Conservation (phyloP, 2,888 invertebrate genomes). For the Argyresthia albistria region DNA sequence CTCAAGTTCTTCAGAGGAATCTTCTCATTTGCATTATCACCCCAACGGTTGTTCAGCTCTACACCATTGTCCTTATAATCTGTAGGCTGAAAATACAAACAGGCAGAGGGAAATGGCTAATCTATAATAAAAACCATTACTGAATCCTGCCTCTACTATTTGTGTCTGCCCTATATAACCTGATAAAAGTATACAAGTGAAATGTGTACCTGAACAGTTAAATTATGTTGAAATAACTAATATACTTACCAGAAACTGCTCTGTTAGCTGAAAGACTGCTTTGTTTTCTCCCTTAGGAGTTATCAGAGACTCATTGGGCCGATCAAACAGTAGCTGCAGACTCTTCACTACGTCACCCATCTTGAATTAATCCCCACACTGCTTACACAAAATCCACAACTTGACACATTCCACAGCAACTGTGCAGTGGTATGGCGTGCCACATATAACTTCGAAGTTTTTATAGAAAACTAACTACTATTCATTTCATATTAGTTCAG, state of each 20-base stretch:
- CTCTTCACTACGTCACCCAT: slow-evolving; percentile 32
- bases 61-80: slow-evolving; percentile 70
- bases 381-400: no score
- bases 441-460: no score
- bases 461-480: no score
- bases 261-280: slow-evolving; percentile 73
- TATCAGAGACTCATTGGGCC: slow-evolving; percentile 74
- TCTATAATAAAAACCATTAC: no score
- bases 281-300: slow-evolving; percentile 74
- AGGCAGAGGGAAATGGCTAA: no score
- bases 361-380: not conserved
- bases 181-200: no score
- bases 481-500: no score
- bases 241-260: slow-evolving; percentile 73
- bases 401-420: no score
- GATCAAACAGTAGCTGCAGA: slow-evolving; percentile 67
- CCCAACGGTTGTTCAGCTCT: slow-evolving; percentile 74
- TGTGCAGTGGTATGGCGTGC: no score
- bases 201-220: no score
- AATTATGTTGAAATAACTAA: not conserved
- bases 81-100: slow-evolving; percentile 24
- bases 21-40: slow-evolving; percentile 60
- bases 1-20: slow-evolving; percentile 68
- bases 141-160: no score
- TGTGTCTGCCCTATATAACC: no score